A percentile compares a stretch with the other conserved stretches of the same genome.
Evolutionary conservation across 37 sponge, comb jelly and placozoan genomes (phyloP).

Genomic region (Axinella damicornis): DNA sequence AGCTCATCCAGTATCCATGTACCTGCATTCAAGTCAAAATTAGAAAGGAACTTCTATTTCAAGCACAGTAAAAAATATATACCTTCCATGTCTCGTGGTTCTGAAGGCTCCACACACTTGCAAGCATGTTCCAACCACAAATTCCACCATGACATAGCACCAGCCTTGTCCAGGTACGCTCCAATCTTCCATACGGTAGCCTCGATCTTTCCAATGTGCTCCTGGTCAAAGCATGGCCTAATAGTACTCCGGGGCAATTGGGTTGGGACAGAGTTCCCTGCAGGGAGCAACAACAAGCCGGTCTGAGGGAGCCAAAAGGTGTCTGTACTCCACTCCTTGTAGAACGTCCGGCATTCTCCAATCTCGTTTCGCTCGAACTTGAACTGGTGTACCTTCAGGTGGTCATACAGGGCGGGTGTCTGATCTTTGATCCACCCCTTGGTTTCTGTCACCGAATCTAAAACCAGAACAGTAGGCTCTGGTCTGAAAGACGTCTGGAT

Average conservation of each 20-base stretch:
- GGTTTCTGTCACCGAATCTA: not conserved
- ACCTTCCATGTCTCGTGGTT: not conserved
- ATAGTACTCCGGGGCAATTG: too few species aligned
- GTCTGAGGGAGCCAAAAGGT: not conserved
- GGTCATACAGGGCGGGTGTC: not conserved
- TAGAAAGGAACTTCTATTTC: too few species aligned
- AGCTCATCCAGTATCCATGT: not conserved
- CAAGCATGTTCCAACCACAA: not conserved
- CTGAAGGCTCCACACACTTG: not conserved
- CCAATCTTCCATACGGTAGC: not conserved
- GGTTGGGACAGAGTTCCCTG: not conserved
- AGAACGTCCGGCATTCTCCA: not conserved
- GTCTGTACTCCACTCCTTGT: constrained; percentile 27
- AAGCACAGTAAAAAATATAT: not conserved
- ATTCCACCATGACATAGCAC: constrained; percentile 1
- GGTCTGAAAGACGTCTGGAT: not conserved
- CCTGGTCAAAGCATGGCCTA: not conserved
- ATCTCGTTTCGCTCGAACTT: not conserved
- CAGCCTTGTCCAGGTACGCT: not conserved
- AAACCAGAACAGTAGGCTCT: not conserved
- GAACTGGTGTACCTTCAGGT: not conserved
- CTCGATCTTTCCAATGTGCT: not conserved
- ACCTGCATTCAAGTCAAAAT: too few species aligned
- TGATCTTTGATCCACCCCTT: constrained; percentile 4
- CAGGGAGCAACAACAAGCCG: not conserved